phyloP scores from a whole-genome alignment of 2,113 vertebrate species.

The Bungarus multicinctus region DNA sequence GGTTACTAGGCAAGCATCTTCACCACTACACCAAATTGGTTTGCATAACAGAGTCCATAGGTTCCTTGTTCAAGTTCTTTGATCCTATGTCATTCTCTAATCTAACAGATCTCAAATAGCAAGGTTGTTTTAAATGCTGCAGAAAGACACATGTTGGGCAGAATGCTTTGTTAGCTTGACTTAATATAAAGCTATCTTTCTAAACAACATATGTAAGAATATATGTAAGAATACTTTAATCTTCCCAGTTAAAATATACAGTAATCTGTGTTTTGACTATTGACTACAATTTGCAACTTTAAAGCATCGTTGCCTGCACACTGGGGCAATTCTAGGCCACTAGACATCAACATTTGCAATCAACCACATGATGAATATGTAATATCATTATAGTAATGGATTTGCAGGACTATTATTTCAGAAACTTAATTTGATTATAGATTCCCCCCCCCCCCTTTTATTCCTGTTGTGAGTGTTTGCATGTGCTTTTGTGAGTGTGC shows the following conservation, averaged over 20 bases:
- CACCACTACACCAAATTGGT: not conserved
- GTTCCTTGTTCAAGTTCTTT: not conserved
- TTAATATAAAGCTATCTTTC: not conserved
- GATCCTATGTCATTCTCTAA: not conserved
- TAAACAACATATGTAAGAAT: not conserved
- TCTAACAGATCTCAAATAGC: not conserved
- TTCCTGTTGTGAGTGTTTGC: not conserved
- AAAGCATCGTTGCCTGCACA: not conserved
- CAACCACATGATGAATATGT: not conserved
- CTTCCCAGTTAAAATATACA: not conserved
- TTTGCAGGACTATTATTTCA: not conserved
- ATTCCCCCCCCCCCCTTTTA: not conserved
- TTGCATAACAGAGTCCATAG: not conserved
- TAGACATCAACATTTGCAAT: not conserved
- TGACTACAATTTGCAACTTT: not conserved
- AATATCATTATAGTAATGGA: not conserved
- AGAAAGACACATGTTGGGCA: not conserved
- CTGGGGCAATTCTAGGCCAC: not conserved
- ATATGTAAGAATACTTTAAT: not conserved
- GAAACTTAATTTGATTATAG: not conserved
- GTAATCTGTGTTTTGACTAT: not conserved
- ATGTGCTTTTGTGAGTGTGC: not conserved
- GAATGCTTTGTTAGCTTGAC: not conserved
- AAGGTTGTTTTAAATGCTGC: not conserved
- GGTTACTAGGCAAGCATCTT: not conserved